Evolutionary conservation across 1,140 invertebrate genomes (phyloP), one percentile per base, ranked within the genome.

Genomic region (Tetramorium simillimum): DNA sequence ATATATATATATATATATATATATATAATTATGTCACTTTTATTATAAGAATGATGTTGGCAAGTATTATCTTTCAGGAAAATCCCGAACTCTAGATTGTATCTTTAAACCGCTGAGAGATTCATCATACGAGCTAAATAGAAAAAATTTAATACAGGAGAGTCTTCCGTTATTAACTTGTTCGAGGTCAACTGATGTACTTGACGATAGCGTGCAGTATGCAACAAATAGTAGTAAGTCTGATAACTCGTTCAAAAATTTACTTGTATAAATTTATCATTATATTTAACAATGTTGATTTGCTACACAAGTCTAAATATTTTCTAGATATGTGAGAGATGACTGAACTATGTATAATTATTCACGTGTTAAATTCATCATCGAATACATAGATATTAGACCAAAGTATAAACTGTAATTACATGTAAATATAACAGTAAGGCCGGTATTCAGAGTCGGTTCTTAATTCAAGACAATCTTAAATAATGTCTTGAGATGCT

Each of bases 281-380:
- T 28, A 24, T 56, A 33, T 40, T 53, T 40, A 33, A 37, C 58
- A 28, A 56, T n/a, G 9, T 2, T 18, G 3, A 84, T 58, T 58
- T 82, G 43, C 18, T 7, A 33, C 33, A 33, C 0, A 67, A 67
- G 37, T 40, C 1, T 28, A 65, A n/a, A 56, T 69, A n/a, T 73
- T 60, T 84, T 84, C 3, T 28, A 84, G 80, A 73, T 28, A 24
- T 37, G 51, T 73, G n/a, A 84, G 43, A 73, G 24, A 84, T 24
- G 65, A 82, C 43, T 75, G 43, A 60, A 37, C 46, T 46, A 7
- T 51, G 18, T 82, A 72, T 33, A 75, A 37, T 43, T 81, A 69
- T 56, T 24, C 9, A 69, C 5, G 7, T 37, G 6, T 82, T 80
- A 78, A 78, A 33, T 33, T 78, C 18, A 78, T 65, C 21, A 72